These are phyloP conservation scores for Blomia tropicalis DNA, from an alignment of 2,888 invertebrate genomes.

Conservation along the genomic window DNA sequence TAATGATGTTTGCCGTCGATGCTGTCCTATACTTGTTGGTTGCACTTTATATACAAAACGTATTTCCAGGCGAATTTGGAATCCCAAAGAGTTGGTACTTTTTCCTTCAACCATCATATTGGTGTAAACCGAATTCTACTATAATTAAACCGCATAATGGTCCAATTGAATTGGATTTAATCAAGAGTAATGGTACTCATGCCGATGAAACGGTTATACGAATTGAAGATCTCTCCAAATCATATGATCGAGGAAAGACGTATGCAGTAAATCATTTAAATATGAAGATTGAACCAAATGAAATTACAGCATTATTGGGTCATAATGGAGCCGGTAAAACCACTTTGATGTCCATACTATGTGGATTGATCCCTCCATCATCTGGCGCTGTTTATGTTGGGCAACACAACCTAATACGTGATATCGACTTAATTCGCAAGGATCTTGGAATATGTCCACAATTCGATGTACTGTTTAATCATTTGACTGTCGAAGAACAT, in stretches of 20 bases:
- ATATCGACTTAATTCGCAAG: conserved; percentile 50
- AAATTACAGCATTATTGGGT: conserved; percentile 69
- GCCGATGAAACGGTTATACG: background rate
- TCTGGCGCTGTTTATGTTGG: conserved; percentile 55
- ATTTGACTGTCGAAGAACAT: conserved; percentile 65
- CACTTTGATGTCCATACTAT: conserved; percentile 55
- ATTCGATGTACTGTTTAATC: conserved; percentile 65
- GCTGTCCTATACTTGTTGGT: conserved; percentile 40
- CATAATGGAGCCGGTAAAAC: conserved; percentile 78
- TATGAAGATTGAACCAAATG: conserved; percentile 59
- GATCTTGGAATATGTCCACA: conserved; percentile 50
- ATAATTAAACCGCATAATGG: background rate
- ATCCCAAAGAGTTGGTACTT: conserved; percentile 45
- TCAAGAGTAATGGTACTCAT: background rate
- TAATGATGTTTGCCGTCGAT: conserved; percentile 36
- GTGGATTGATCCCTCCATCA: conserved; percentile 44
- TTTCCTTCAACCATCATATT: conserved; percentile 36
- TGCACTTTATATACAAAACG: conserved; percentile 46
- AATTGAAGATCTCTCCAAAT: conserved; percentile 7
- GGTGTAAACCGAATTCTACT: background rate
- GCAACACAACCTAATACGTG: conserved; percentile 50
- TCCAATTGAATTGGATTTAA: background rate
- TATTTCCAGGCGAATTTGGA: conserved; percentile 45
- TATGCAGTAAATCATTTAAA: conserved; percentile 50
- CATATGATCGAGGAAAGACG: conserved; percentile 8